A percentile compares a stretch with the other conserved stretches of the same genome.
Evolutionary conservation across 2,113 vertebrate genomes (phyloP).

Genomic region (Colaptes auratus): DNA sequence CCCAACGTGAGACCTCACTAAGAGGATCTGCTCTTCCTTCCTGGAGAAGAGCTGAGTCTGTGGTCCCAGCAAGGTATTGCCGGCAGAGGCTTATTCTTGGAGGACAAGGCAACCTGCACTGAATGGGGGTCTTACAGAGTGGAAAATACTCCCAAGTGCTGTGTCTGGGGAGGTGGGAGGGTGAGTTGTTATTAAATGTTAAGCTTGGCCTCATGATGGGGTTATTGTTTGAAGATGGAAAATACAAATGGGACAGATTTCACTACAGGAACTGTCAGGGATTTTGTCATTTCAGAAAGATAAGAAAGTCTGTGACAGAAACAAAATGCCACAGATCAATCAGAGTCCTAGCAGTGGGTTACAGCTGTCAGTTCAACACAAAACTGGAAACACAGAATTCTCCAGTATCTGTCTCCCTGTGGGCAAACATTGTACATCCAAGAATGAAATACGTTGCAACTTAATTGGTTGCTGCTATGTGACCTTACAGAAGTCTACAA

Average conservation of each 20-base stretch:
- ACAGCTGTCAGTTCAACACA: neutral
- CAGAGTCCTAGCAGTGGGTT: neutral
- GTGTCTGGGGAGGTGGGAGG: neutral
- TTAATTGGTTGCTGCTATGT: neutral
- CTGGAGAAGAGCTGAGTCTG: neutral
- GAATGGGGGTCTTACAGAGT: neutral
- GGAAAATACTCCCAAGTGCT: slow-evolving; percentile 6
- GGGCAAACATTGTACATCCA: neutral
- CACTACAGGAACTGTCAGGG: neutral
- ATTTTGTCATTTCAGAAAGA: neutral
- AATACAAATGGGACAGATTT: slow-evolving; percentile 54
- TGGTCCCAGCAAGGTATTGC: neutral
- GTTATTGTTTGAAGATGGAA: slow-evolving; percentile 68
- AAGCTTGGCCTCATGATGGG: slow-evolving; percentile 67
- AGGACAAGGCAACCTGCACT: neutral
- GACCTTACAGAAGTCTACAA: neutral
- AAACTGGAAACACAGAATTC: neutral
- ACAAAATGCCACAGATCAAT: neutral
- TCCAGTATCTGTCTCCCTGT: neutral
- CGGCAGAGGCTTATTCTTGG: neutral
- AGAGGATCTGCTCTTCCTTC: neutral
- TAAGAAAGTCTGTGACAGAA: neutral
- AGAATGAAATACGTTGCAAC: neutral
- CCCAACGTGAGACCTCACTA: neutral
- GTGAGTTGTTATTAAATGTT: neutral